These are phyloP conservation scores for Heliconius melpomene DNA, from an alignment of 1,140 invertebrate species.

Conservation along the genomic window DNA sequence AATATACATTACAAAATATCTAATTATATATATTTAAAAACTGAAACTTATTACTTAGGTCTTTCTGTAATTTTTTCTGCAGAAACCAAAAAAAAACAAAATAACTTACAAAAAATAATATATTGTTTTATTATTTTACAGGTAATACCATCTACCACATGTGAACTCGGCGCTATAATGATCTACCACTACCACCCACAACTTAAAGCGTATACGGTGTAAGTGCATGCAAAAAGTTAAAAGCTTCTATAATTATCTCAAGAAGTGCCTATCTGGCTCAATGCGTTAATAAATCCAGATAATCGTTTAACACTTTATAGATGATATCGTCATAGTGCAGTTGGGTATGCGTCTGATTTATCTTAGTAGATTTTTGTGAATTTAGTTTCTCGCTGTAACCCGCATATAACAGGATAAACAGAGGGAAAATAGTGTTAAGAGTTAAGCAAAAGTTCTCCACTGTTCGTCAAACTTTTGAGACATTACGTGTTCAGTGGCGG, in stretches of 20 bases:
- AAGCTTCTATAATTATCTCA: conserved; percentile 26
- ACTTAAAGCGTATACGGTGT: conserved; percentile 9
- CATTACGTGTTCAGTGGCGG: too few relatives aligned
- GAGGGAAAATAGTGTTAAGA: too few relatives aligned
- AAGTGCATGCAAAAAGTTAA: conserved; percentile 27
- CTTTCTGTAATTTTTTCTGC: too few relatives aligned
- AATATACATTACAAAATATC: too few relatives aligned
- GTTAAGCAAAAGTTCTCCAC: too few relatives aligned
- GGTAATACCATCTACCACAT: neutral
- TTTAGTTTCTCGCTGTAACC: too few relatives aligned
- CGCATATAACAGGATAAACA: too few relatives aligned
- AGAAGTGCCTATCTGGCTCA: conserved; percentile 21
- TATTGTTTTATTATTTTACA: neutral
- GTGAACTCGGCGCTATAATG: neutral
- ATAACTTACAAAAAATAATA: neutral
- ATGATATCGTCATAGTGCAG: neutral
- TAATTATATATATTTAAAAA: too few relatives aligned
- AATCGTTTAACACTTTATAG: conserved; percentile 17
- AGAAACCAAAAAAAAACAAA: neutral
- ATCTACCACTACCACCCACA: neutral
- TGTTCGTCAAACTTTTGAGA: too few relatives aligned
- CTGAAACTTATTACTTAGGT: too few relatives aligned
- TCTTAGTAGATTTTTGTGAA: too few relatives aligned
- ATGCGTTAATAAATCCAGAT: conserved; percentile 20
- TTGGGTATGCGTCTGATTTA: too few relatives aligned